These are phyloP conservation scores for Pterois miles DNA, from an alignment of 2,797 vertebrate species.

Conservation along the genomic window DNA sequence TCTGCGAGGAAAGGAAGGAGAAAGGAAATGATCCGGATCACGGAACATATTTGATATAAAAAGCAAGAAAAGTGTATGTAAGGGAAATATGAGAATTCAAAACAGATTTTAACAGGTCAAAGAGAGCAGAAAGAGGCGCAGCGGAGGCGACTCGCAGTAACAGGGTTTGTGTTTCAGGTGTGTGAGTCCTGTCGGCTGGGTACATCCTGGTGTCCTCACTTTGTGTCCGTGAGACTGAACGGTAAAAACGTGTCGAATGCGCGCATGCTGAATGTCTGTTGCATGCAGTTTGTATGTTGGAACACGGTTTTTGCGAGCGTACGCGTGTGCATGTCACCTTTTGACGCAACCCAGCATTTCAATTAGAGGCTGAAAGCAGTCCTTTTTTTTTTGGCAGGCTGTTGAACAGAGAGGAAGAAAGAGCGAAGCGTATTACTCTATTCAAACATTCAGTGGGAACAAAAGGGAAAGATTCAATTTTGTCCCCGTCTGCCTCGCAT, in stretches of 20 bases:
- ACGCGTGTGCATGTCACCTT: slow-evolving; percentile 22
- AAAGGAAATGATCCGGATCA: background rate
- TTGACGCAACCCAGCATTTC: slow-evolving; percentile 57
- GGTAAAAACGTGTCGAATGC: background rate
- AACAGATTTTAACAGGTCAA: slow-evolving; percentile 8
- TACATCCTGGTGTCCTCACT: background rate
- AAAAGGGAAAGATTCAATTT: slow-evolving; percentile 64
- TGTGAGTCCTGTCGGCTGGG: background rate
- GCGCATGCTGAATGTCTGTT: background rate
- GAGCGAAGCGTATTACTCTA: slow-evolving; percentile 57
- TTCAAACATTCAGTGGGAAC: slow-evolving; percentile 64
- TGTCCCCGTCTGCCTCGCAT: slow-evolving; percentile 41
- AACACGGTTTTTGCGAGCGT: background rate
- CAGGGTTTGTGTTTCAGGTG: background rate
- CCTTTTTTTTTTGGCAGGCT: slow-evolving; percentile 67
- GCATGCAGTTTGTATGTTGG: slow-evolving; percentile 36
- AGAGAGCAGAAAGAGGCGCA: background rate
- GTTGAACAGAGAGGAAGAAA: slow-evolving; percentile 59
- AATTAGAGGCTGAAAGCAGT: slow-evolving; percentile 71
- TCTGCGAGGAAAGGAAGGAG: background rate
- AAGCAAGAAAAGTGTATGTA: background rate
- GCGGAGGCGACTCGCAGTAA: background rate
- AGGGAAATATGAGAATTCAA: slow-evolving; percentile 6
- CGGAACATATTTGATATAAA: background rate
- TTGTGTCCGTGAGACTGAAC: background rate